These are phyloP conservation scores for Chaenogobius annularis DNA, from an alignment of 2,113 vertebrate genomes.

Conservation along the genomic window DNA sequence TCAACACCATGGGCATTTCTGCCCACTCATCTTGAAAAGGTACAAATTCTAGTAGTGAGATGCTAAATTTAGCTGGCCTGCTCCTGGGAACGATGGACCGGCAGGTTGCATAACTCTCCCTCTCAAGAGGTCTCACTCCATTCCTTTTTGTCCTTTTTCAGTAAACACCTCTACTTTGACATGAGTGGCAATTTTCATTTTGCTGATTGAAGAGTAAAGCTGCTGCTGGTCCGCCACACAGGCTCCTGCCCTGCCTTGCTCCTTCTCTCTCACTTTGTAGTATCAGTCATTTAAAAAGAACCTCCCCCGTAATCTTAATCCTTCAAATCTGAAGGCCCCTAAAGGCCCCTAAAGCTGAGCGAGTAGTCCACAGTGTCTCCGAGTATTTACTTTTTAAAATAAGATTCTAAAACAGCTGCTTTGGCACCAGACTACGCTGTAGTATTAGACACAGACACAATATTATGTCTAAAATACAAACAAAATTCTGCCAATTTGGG, in stretches of 20 bases:
- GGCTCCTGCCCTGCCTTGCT: constrained; percentile 73
- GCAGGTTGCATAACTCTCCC: constrained; percentile 69
- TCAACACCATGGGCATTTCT: constrained; percentile 35
- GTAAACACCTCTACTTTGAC: constrained; percentile 77
- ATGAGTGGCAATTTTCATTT: constrained; percentile 77
- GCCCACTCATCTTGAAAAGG: constrained; percentile 17
- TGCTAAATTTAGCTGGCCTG: constrained; percentile 32
- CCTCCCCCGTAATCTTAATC: constrained; percentile 72
- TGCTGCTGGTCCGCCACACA: constrained; percentile 74
- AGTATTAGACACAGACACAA: neutral
- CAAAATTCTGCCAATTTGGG: constrained; percentile 42
- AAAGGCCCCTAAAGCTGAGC: constrained; percentile 44
- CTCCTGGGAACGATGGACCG: constrained; percentile 43
- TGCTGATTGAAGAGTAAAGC: constrained; percentile 78
- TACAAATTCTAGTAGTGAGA: constrained; percentile 14
- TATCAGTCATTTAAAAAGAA: constrained; percentile 72
- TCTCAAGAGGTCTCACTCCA: constrained; percentile 52
- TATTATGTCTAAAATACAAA: neutral
- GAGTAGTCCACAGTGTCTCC: constrained; percentile 48
- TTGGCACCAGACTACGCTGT: constrained; percentile 15
- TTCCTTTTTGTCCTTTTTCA: constrained; percentile 65
- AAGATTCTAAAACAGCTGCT: constrained; percentile 13
- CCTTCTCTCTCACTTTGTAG: constrained; percentile 71
- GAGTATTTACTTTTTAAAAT: constrained; percentile 33
- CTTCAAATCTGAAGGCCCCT: constrained; percentile 65